A percentile compares a stretch with the other conserved stretches of the same genome.
phyloP scores from a whole-genome alignment of 2,797 vertebrate genomes.

The Notoglanidium macrostoma region DNA sequence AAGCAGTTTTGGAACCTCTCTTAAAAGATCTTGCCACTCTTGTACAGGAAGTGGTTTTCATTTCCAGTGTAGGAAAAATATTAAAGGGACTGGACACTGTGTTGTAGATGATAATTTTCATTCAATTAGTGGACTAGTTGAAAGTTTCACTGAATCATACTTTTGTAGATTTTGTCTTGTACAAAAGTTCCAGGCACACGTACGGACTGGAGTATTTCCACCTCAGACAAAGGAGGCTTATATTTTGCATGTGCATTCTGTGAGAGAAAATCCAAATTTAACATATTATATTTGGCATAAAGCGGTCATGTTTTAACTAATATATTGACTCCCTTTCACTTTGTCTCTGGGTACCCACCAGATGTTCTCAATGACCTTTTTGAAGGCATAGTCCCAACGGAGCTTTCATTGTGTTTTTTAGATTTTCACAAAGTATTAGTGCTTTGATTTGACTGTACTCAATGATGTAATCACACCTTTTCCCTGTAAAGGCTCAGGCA shows the following conservation, averaged over 20 bases:
- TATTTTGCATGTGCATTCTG: no score
- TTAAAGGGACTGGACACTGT: no score
- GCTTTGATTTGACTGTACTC: constrained; percentile 53
- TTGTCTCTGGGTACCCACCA: constrained; percentile 17
- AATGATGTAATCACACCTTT: constrained; percentile 42
- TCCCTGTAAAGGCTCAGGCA: constrained; percentile 52
- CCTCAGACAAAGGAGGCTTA: no score
- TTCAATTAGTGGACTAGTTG: no score
- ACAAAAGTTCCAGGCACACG: no score
- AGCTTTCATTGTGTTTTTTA: constrained; percentile 52
- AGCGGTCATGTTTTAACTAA: constrained; percentile 9
- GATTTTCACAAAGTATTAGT: constrained; percentile 40
- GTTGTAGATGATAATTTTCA: no score
- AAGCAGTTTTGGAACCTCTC: neutral
- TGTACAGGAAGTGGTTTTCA: neutral
- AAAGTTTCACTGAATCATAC: no score
- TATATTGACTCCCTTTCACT: neutral
- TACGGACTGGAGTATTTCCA: no score
- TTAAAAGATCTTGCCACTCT: neutral
- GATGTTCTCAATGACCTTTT: constrained; percentile 51
- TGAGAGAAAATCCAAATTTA: no score
- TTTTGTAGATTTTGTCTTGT: no score
- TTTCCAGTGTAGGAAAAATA: no score
- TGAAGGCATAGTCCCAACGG: constrained; percentile 52
- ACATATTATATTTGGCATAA: neutral